These are phyloP conservation scores for Phortica variegata DNA, from an alignment of 1,140 invertebrate genomes.

Conservation along the genomic window DNA sequence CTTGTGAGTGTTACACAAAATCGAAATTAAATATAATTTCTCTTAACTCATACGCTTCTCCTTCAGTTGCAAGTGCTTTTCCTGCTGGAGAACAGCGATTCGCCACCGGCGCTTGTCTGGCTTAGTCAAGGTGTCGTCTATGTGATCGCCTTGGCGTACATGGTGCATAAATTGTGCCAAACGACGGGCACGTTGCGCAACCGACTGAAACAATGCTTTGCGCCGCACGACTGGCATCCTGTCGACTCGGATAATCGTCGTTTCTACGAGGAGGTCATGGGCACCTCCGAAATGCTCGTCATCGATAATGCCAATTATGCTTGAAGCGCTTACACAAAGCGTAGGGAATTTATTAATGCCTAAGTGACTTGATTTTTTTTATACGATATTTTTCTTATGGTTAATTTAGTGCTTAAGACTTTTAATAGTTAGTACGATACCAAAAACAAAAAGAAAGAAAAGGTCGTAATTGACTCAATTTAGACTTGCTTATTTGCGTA, in stretches of 20 bases:
- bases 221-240: slow-evolving; percentile 53
- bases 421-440: too few relatives aligned
- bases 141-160: slow-evolving; percentile 31
- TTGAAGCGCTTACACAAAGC: slow-evolving; percentile 5
- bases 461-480: neutral
- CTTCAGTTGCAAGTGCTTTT: slow-evolving; percentile 26
- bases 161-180: slow-evolving; percentile 39
- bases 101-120: slow-evolving; percentile 20
- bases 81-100: slow-evolving; percentile 14
- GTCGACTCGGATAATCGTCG: slow-evolving; percentile 45
- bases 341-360: slow-evolving; percentile 31
- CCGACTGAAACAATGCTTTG: slow-evolving; percentile 38
- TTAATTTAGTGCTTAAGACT: too few relatives aligned
- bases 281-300: slow-evolving; percentile 51
- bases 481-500: neutral
- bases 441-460: neutral
- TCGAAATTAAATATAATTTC: neutral
- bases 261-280: slow-evolving; percentile 51
- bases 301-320: slow-evolving; percentile 33
- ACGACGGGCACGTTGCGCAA: slow-evolving; percentile 34
- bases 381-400: too few relatives aligned
- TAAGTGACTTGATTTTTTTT: slow-evolving; percentile 10
- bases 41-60: neutral
- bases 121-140: slow-evolving; percentile 36
- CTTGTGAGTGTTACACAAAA: slow-evolving; percentile 20